These are phyloP conservation scores for Sebastes hubbsi DNA, from an alignment of 2,797 vertebrate species.

Conservation along the genomic window DNA sequence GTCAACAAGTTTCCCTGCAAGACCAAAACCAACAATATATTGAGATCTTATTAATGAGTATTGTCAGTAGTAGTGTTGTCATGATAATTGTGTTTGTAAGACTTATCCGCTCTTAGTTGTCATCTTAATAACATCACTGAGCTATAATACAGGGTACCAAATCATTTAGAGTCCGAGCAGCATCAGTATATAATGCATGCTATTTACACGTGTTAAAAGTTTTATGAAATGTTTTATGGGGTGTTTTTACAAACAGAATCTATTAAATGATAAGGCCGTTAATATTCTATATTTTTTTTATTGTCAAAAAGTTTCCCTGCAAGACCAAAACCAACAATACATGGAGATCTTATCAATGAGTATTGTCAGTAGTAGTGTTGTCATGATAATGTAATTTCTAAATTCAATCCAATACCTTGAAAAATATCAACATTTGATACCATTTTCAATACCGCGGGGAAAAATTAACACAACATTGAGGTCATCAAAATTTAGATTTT, in stretches of 20 bases:
- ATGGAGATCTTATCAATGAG: background rate
- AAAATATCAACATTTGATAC: too few species aligned
- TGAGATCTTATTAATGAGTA: background rate
- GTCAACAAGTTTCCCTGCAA: too few species aligned
- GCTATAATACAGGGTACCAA: background rate
- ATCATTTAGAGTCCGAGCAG: background rate
- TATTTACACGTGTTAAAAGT: background rate
- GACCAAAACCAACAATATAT: background rate
- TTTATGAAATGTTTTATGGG: background rate
- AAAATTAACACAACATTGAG: too few species aligned
- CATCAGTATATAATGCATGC: background rate
- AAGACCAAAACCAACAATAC: background rate
- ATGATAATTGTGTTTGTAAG: too few species aligned
- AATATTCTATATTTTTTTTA: background rate
- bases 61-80: background rate
- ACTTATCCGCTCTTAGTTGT: too few species aligned
- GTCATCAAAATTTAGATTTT: too few species aligned
- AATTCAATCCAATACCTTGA: too few species aligned
- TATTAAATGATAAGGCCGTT: background rate
- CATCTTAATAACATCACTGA: background rate
- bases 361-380: background rate
- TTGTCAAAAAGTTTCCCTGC: background rate
- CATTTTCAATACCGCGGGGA: too few species aligned
- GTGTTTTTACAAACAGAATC: background rate
- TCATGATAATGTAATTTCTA: too few species aligned